phyloP scores from a whole-genome alignment of 2,888 invertebrate genomes.

The Cremastinae sp. region DNA sequence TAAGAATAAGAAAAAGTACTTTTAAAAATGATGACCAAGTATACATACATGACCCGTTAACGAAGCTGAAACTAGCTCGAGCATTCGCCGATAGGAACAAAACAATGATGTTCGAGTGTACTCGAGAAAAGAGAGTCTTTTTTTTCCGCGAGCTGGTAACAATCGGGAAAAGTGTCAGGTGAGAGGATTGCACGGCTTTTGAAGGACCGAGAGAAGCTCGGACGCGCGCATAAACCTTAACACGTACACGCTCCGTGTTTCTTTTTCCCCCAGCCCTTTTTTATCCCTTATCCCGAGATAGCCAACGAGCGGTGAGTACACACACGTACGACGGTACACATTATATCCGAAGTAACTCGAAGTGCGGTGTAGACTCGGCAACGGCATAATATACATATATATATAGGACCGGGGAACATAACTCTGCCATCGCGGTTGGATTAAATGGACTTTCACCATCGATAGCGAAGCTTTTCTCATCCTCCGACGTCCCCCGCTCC shows the following conservation, averaged over 20 bases:
- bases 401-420: constrained; percentile 18
- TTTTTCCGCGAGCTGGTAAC: constrained; percentile 4
- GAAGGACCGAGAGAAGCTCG: constrained; percentile 36
- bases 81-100: no score
- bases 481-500: background rate
- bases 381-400: no score
- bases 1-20: no score
- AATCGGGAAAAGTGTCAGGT: constrained; percentile 45
- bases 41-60: no score
- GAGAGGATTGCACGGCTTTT: constrained; percentile 23
- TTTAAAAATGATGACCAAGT: no score
- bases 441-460: constrained; percentile 34
- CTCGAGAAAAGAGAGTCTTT: background rate
- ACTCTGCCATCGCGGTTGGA: constrained; percentile 26
- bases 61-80: no score
- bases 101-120: background rate
- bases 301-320: background rate
- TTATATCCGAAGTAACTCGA: background rate
- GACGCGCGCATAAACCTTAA: constrained; percentile 37
- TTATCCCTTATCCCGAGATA: background rate
- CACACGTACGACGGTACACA: background rate
- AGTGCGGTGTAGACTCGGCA: constrained; percentile 22
- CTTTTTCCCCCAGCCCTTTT: constrained; percentile 6
- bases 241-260: constrained; percentile 22
- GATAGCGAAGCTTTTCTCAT: constrained; percentile 40